Evolutionary conservation across 2,113 vertebrate species (phyloP).

Genomic region (Bombycilla garrulus): DNA sequence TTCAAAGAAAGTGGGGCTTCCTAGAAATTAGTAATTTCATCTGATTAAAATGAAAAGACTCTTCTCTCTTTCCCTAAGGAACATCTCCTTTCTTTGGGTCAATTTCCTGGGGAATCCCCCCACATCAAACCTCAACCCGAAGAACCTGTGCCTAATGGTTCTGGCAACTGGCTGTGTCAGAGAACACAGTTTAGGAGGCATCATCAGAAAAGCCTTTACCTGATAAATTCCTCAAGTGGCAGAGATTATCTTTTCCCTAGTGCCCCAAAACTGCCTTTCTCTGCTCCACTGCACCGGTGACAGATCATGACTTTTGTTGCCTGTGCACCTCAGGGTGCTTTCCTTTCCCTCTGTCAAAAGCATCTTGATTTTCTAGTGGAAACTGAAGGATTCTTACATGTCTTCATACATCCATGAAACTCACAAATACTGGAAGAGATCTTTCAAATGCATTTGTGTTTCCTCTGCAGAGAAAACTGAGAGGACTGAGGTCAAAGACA

Average conservation of each 20-base stretch:
- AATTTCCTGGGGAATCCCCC: neutral
- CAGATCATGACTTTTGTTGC: neutral
- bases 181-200: neutral
- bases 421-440: neutral
- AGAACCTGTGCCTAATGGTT: neutral
- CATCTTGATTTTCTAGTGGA: neutral
- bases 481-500: neutral
- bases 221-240: neutral
- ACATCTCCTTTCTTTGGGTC: neutral
- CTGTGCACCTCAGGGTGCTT: neutral
- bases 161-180: neutral
- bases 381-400: neutral
- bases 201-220: neutral
- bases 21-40: neutral
- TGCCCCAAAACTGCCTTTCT: neutral
- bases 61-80: neutral
- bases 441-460: neutral
- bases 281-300: neutral
- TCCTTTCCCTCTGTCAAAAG: neutral
- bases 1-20: neutral
- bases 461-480: constrained; percentile 11
- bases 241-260: neutral
- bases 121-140: neutral
- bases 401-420: neutral
- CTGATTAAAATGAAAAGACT: neutral